Conservation (phyloP, 2,888 invertebrate species). For the Cephalotes varians region DNA sequence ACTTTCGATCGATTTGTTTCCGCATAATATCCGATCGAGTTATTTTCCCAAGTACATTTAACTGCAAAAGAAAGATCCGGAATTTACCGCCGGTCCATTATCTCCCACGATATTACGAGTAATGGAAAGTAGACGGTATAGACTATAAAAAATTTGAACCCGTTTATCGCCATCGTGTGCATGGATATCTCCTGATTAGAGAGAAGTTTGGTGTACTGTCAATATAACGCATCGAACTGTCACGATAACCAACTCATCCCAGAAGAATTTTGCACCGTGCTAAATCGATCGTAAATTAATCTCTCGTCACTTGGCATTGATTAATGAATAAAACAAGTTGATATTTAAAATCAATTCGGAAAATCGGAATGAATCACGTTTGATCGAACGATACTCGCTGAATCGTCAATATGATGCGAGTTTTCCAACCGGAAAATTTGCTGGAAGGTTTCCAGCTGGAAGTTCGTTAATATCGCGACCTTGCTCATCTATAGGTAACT, state of each 20-base stretch:
- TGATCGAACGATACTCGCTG: background rate
- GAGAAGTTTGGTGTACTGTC: conserved; percentile 5
- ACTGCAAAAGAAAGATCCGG: conserved; percentile 43
- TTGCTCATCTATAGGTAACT: background rate
- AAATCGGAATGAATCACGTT: background rate
- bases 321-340: background rate
- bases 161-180: conserved; percentile 25
- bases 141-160: conserved; percentile 12
- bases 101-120: conserved; percentile 49
- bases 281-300: conserved; percentile 25
- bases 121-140: conserved; percentile 49
- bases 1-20: conserved; percentile 60
- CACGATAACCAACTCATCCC: conserved; percentile 24
- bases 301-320: conserved; percentile 13
- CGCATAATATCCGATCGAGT: conserved; percentile 12
- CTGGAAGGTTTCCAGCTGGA: background rate
- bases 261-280: conserved; percentile 2
- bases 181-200: background rate
- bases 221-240: background rate
- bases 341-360: conserved; percentile 10
- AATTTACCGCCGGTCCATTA: conserved; percentile 56
- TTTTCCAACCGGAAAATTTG: background rate
- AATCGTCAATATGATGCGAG: background rate
- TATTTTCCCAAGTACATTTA: conserved; percentile 55
- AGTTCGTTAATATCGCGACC: conserved; percentile 1